phyloP scores from a whole-genome alignment of 2,888 invertebrate species.

The Zygothrica quintamaculata region DNA sequence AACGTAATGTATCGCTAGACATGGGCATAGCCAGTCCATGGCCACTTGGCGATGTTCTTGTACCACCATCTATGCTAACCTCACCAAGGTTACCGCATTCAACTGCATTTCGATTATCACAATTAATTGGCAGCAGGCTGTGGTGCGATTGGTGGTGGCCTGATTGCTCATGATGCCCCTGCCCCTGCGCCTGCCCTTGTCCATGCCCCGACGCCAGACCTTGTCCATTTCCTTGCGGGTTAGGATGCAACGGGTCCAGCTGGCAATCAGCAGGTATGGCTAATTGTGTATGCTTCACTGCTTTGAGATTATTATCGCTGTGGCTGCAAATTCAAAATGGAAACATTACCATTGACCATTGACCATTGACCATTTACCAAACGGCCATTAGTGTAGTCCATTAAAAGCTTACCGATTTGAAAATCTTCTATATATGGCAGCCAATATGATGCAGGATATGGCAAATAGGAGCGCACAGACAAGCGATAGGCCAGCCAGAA shows the following conservation, averaged over 20 bases:
- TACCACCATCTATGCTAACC: conserved; percentile 82
- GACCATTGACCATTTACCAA: neutral
- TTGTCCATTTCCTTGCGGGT: conserved; percentile 70
- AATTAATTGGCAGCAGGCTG: conserved; percentile 82
- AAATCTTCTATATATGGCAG: conserved; percentile 89
- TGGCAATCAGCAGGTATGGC: conserved; percentile 85
- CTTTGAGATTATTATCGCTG: conserved; percentile 84
- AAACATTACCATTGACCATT: conserved; percentile 40
- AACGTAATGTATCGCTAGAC: conserved; percentile 84
- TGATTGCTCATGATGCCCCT: conserved; percentile 72
- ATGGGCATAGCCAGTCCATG: conserved; percentile 67
- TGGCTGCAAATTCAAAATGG: conserved; percentile 80
- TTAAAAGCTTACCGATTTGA: conserved; percentile 85
- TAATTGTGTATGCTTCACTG: conserved; percentile 84
- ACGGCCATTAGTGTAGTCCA: conserved; percentile 17
- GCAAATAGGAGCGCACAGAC: conserved; percentile 91
- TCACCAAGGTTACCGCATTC: conserved; percentile 75
- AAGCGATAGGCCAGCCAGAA: conserved; percentile 90
- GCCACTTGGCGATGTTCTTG: conserved; percentile 63
- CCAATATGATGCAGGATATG: conserved; percentile 90
- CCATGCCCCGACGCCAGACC: conserved; percentile 33
- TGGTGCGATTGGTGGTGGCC: conserved; percentile 82
- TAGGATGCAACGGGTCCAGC: conserved; percentile 84
- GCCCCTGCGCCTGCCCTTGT: conserved; percentile 8
- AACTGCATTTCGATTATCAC: conserved; percentile 68